phyloP scores from a whole-genome alignment of 2,888 invertebrate species.

The Azorinus chamasolen region DNA sequence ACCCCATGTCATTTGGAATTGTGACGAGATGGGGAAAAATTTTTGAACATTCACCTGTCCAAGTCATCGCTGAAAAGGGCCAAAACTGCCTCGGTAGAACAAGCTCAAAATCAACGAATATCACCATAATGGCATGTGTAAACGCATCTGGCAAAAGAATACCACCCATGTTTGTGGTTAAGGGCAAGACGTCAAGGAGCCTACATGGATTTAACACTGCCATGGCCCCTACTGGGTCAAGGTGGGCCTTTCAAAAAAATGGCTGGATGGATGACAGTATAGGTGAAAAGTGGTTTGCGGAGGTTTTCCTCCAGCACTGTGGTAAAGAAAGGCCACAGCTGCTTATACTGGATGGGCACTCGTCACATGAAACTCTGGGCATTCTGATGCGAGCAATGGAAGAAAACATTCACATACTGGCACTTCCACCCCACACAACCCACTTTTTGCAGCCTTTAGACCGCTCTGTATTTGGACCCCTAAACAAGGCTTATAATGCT shows the following conservation, averaged over 20 bases:
- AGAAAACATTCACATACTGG: constrained; percentile 45
- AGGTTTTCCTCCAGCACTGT: constrained; percentile 35
- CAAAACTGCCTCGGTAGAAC: neutral
- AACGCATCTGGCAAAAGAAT: constrained; percentile 22
- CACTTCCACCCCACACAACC: constrained; percentile 55
- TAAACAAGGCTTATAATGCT: constrained; percentile 47
- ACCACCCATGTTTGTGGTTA: constrained; percentile 41
- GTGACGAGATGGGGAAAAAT: constrained; percentile 8
- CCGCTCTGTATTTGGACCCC: constrained; percentile 41
- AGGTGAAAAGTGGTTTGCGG: constrained; percentile 37
- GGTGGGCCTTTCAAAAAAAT: constrained; percentile 33
- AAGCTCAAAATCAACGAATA: constrained; percentile 2
- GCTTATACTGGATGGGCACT: constrained; percentile 35
- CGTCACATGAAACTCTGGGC: constrained; percentile 60
- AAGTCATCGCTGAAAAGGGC: constrained; percentile 1
- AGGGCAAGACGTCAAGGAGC: constrained; percentile 30
- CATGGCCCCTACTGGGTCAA: constrained; percentile 9
- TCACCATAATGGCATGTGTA: constrained; percentile 33
- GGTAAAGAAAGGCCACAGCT: constrained; percentile 34
- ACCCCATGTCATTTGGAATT: constrained; percentile 9
- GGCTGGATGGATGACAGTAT: constrained; percentile 48
- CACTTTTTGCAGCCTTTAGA: constrained; percentile 53
- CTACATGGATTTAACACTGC: constrained; percentile 31
- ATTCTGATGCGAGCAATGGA: constrained; percentile 56
- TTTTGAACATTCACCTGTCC: constrained; percentile 6